Evolutionary conservation across 2,888 invertebrate species (phyloP).

Genomic region (Coremacera marginata): DNA sequence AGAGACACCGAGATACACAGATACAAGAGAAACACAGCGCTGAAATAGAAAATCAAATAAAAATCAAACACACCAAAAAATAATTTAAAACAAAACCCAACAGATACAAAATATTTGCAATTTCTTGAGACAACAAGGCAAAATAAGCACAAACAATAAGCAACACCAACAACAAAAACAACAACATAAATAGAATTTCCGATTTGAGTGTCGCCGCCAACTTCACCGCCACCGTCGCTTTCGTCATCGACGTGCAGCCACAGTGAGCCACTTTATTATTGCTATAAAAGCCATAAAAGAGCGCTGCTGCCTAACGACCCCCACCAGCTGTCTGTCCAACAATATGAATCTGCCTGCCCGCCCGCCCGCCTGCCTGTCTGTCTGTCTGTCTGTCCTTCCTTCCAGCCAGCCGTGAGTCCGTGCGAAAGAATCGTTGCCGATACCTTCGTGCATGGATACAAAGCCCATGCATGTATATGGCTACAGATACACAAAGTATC

Average conservation of each 20-base stretch:
- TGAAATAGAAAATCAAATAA: no score
- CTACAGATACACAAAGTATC: slow-evolving; percentile 33
- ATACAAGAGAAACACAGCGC: no score
- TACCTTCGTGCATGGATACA: background rate
- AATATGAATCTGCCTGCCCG: background rate
- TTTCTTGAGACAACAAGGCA: slow-evolving; percentile 8
- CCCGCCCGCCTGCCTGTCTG: slow-evolving; percentile 6
- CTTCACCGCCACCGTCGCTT: background rate
- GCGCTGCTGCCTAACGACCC: background rate
- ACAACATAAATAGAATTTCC: slow-evolving; percentile 28
- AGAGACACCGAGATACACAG: no score
- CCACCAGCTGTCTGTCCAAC: background rate
- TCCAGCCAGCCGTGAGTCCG: background rate
- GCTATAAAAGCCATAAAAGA: slow-evolving; percentile 21
- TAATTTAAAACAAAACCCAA: slow-evolving; percentile 10
- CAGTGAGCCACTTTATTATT: background rate
- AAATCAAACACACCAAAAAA: background rate
- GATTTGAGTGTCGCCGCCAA: slow-evolving; percentile 8
- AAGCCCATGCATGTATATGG: slow-evolving; percentile 27
- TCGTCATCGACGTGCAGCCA: background rate
- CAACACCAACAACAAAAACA: slow-evolving; percentile 10
- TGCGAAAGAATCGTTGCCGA: background rate
- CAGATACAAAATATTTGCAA: slow-evolving; percentile 22
- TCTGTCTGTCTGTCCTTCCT: background rate
- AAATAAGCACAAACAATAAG: slow-evolving; percentile 16